Conservation (phyloP, 2,113 vertebrate genomes). For the Passer domesticus region DNA sequence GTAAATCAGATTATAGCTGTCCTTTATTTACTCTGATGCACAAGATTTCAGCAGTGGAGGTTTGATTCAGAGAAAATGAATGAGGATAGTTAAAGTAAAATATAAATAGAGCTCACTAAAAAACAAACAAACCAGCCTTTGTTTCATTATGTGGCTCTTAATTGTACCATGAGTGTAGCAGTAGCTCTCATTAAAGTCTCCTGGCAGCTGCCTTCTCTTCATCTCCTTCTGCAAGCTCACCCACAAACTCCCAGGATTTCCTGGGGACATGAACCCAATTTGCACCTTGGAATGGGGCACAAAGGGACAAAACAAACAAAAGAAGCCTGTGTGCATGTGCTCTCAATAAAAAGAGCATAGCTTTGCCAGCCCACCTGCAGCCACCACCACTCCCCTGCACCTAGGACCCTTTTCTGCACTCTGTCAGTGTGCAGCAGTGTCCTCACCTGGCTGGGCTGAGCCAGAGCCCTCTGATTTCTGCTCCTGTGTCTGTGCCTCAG, state of each 20-base stretch:
- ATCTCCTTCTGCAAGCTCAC: not conserved
- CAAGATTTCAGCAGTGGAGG: not conserved
- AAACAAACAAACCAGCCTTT: conserved; percentile 49
- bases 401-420: not conserved
- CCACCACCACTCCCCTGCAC: not conserved
- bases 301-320: not conserved
- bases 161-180: not conserved
- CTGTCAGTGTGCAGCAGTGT: not conserved
- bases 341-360: not conserved
- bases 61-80: conserved; percentile 49
- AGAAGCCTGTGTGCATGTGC: not conserved
- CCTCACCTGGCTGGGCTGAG: not conserved
- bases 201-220: not conserved
- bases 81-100: conserved; percentile 56
- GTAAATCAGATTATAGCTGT: conserved; percentile 45
- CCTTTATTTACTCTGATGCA: conserved; percentile 30
- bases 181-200: conserved; percentile 22
- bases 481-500: rapidly evolving
- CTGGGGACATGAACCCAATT: not conserved
- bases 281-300: not conserved
- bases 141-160: conserved; percentile 47
- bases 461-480: not conserved
- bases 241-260: not conserved
- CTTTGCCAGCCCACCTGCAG: not conserved
- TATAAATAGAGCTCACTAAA: conserved; percentile 61